phyloP scores from a whole-genome alignment of 2,797 vertebrate genomes.

The Ataeniobius toweri region DNA sequence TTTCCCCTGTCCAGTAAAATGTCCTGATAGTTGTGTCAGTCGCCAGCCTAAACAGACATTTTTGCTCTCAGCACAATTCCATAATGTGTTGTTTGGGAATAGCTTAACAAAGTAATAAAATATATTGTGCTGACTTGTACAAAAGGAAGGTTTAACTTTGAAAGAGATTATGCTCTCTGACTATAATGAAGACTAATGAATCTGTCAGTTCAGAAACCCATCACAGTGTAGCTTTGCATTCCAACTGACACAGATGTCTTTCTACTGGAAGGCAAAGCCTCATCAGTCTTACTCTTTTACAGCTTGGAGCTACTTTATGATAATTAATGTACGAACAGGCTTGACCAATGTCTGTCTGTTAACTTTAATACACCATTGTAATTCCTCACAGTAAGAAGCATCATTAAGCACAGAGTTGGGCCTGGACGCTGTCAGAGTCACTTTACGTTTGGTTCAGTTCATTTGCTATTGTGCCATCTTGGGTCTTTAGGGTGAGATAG shows the following conservation, averaged over 20 bases:
- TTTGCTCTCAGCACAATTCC: neutral
- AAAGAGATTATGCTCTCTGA: neutral
- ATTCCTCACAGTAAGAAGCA: conserved; percentile 13
- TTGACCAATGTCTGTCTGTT: conserved; percentile 17
- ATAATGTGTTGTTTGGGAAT: neutral
- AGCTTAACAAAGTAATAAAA: neutral
- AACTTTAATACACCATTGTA: conserved; percentile 18
- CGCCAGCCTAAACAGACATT: neutral
- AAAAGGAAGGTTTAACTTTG: neutral
- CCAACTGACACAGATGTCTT: neutral
- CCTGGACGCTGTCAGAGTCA: conserved; percentile 20
- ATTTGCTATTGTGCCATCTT: conserved; percentile 11
- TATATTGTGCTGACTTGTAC: neutral
- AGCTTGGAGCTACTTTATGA: conserved; percentile 15
- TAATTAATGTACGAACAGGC: conserved; percentile 18
- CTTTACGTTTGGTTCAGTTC: conserved; percentile 20
- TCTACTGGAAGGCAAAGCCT: conserved; percentile 1
- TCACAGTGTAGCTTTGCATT: neutral
- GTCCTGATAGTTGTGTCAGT: no score
- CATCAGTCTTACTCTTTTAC: conserved; percentile 1
- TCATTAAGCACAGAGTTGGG: conserved; percentile 8
- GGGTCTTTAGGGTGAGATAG: neutral
- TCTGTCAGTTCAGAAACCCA: conserved; percentile 2
- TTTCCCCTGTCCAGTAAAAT: no score
- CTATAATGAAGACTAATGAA: conserved; percentile 8